Evolutionary conservation across 2,888 invertebrate genomes (phyloP).

Genomic region (Exocentrus adspersus): DNA sequence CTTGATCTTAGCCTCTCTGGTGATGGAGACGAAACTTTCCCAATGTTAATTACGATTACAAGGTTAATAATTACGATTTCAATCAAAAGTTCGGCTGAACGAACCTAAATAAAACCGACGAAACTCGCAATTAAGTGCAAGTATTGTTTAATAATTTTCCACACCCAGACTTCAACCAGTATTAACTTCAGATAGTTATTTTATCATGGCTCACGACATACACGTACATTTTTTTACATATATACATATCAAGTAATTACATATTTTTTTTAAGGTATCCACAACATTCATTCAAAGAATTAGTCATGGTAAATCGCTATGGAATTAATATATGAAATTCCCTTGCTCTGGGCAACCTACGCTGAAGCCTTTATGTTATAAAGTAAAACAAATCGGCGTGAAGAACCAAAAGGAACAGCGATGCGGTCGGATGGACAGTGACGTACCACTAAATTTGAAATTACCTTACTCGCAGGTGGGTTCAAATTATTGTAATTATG

Average conservation of each 20-base stretch:
- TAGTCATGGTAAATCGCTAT: constrained; percentile 26
- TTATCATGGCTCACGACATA: constrained; percentile 12
- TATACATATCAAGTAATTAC: constrained; percentile 25
- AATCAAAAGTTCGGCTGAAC: neutral
- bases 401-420: constrained; percentile 19
- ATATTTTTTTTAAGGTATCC: constrained; percentile 20
- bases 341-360: constrained; percentile 22
- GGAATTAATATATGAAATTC: constrained; percentile 29
- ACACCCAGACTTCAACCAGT: constrained; percentile 1
- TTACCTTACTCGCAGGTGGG: neutral
- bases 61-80: neutral
- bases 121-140: neutral
- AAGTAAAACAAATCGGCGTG: constrained; percentile 25
- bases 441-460: constrained; percentile 2
- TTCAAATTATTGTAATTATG: neutral
- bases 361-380: constrained; percentile 22
- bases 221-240: constrained; percentile 6
- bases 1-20: no score
- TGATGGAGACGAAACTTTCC: no score
- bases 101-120: neutral
- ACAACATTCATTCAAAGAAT: constrained; percentile 29
- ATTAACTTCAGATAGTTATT: neutral
- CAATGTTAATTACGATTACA: no score
- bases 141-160: neutral
- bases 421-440: constrained; percentile 7